Evolutionary conservation across 2,888 invertebrate species (phyloP), one percentile per base, ranked within the genome.

Genomic region (Dryobotodes eremita): DNA sequence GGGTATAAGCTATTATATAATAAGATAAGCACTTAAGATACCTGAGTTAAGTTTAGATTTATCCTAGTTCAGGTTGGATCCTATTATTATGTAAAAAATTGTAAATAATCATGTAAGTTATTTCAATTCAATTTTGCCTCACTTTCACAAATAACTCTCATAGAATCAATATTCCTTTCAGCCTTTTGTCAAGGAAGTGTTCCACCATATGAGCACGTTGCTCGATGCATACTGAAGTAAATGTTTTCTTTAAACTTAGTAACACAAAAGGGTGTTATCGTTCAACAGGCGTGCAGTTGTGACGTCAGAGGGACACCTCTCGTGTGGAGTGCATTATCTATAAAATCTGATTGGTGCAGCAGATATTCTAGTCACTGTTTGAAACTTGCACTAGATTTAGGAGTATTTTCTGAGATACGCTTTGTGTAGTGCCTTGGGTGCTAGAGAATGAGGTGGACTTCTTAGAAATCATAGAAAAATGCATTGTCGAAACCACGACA

Each of bases 261-360:
- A 36, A 20, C 8, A 50, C 71, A 53, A 48, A 53, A 57, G 15
- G 36, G 20, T 62, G 80, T 72, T 80, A 69, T 70, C 70, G 26
- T 61, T 70, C 42, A 80, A 31, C 53, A 62, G 20, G 65, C 59
- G 11, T 64, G 23, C 6, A 20, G 53, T 26, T 10, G 48, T 72
- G 36, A 69, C 46, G 42, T 59, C 78, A 50, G 15, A 69, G 62
- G 11, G 26, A 53, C 31, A 69, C 26, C 26, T 70, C 61, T 69
- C 11, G 31, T 42, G 61, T 55, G 15, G 11, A 80, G 59, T 80
- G 65, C 46, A 73, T 46, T 70, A 64, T 69, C 55, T 20, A 64
- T 20, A 42, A 13, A 48, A 50, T 65, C 42, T 23, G 23, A 23
- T 61, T 57, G 48, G 31, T 48, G 20, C 46, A 42, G 36, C 23